Evolutionary conservation across 2,797 vertebrate species (phyloP), one percentile per base, ranked within the genome.

Genomic region (Basileuterus tristriatus): DNA sequence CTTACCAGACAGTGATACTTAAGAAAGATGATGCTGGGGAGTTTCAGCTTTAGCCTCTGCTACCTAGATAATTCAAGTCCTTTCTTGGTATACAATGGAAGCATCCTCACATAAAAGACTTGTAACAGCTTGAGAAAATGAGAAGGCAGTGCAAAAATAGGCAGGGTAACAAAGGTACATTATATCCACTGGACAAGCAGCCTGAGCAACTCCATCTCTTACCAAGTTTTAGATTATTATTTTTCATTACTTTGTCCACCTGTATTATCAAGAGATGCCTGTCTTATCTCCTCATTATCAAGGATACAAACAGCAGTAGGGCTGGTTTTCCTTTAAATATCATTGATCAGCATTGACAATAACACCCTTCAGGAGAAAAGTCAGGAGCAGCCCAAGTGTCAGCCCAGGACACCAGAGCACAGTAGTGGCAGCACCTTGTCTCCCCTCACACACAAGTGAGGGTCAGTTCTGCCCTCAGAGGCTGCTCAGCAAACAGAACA

Each of bases 1-100:
- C 93, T 37, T 77, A 84, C 52, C 67, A 46, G 75, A 83, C 83
- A 92, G 74, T 92, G 88, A 91, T 49, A 69, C 78, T 56, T 74
- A 59, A 64, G 95, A 87, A 89, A 92, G 75, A 43, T 82, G 86
- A 93, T 90, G 59, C 94, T 49, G 11, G 59, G 24, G 67, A 84
- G 56, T 80, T 96, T 93, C 81, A 77, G 67, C 63, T 87, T 79
- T 64, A 94, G 90, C 71, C 44, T 34, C 6, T 20, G 47, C 47
- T 82, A 30, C 74, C 69, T 49, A 34, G 69, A 32, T 90, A 72
- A 83, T 86, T 56, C 77, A 70, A 44, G 72, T 83, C 34, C 84
- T 60, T 85, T 74, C 56, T 76, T 88, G 83, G 49, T 82, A 79
- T 67, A 67, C 79, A 93, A 24, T 9, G 60, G 77, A 78, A 84